Evolutionary conservation across 1,140 invertebrate genomes (phyloP).

Genomic region (Leptinotarsa texana): DNA sequence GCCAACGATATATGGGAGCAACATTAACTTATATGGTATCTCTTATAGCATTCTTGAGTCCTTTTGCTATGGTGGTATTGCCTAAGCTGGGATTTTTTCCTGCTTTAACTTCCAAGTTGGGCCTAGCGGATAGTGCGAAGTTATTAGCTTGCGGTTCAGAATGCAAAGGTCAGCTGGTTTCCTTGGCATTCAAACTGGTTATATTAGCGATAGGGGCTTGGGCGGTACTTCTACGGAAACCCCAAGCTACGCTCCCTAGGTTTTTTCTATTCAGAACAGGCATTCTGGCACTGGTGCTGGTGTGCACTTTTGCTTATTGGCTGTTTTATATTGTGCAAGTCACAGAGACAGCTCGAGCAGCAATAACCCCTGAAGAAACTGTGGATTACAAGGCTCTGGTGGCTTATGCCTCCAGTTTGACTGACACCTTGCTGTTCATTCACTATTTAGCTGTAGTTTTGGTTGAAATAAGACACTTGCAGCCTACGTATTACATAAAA

Average conservation of each 20-base stretch:
- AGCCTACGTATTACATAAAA: slow-evolving; percentile 89
- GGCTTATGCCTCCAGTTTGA: slow-evolving; percentile 85
- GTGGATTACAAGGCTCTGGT: slow-evolving; percentile 85
- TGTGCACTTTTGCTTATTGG: slow-evolving; percentile 96
- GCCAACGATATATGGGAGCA: slow-evolving; percentile 78
- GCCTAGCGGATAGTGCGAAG: slow-evolving; percentile 63
- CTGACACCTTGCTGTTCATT: slow-evolving; percentile 92
- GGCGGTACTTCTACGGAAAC: slow-evolving; percentile 79
- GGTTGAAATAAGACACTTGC: slow-evolving; percentile 88
- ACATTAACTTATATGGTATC: slow-evolving; percentile 77
- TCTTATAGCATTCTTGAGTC: slow-evolving; percentile 84
- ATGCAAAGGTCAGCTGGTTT: slow-evolving; percentile 82
- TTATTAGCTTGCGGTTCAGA: slow-evolving; percentile 78
- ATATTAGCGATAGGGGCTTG: slow-evolving; percentile 91
- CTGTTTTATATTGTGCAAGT: slow-evolving; percentile 94
- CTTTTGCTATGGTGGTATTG: slow-evolving; percentile 90
- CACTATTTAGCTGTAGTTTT: slow-evolving; percentile 93
- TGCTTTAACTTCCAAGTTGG: slow-evolving; percentile 58
- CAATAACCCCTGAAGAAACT: slow-evolving; percentile 76
- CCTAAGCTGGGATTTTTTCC: slow-evolving; percentile 86
- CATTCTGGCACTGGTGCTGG: slow-evolving; percentile 84
- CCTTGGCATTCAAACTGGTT: slow-evolving; percentile 89
- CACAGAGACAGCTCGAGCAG: slow-evolving; percentile 74
- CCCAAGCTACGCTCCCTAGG: slow-evolving; percentile 86
- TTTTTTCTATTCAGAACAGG: slow-evolving; percentile 90